Evolutionary conservation across 53 echinoderm and acorn worm species (phyloP), one percentile per base, ranked within the genome.

Genomic region (Stichopus horrens): DNA sequence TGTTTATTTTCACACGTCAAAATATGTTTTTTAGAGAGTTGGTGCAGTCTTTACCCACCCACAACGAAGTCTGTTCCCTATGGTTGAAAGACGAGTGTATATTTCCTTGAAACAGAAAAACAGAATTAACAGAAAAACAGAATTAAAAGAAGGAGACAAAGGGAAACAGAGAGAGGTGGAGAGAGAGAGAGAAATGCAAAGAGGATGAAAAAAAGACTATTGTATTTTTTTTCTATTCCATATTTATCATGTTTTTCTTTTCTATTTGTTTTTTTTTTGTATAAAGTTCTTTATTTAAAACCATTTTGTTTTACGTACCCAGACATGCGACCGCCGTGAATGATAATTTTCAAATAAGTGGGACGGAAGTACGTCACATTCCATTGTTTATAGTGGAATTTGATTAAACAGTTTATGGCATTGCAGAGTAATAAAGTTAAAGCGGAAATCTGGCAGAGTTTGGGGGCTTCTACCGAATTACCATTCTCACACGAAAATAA

Each of bases 1-100:
- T 71, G 71, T 71, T 71, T 71, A 71, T 71, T 71, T 71, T 71
- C 71, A 71, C 71, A 71, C 71, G 71, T 71, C 71, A 71, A 71
- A 71, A 71, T 71, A 71, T 71, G 71, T 71, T 71, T 71, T 71
- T 71, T 13, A 18, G n/a, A 6, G 5, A 71, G 14, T 67, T 71
- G 11, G n/a, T 18, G 7, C 18, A 6, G 19, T 13, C 19, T 20
- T 18, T 71, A 71, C 71, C 71, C 71, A 71, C 71, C 71, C 71
- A 71, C 71, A 71, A 71, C 7, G 71, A 71, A 13, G 71, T 71
- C 71, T 71, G n/a, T 0, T 71, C 71, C 18, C 18, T 16, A 67
- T 67, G 5, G 6, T 7, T 71, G 71, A 18, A 71, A 71, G 71
- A 71, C 71, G 71, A 7, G n/a, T 18, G 5, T 37, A 37, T 18